Evolutionary conservation across 2,888 invertebrate genomes (phyloP).

Genomic region (Clanis bilineata): DNA sequence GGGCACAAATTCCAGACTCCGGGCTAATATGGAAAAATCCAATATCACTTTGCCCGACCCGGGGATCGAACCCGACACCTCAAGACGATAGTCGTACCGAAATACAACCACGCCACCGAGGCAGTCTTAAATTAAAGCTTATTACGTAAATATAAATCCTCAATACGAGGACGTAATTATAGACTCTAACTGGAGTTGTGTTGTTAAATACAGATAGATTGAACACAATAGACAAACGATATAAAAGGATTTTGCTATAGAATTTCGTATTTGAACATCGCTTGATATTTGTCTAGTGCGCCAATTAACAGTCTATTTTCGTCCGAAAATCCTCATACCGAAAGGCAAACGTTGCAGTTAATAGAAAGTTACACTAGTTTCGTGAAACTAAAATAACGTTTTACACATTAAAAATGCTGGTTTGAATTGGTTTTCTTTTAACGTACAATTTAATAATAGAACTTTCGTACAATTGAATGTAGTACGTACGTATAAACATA

Average conservation of each 20-base stretch:
- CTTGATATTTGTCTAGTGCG: neutral
- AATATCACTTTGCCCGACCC: too few species aligned
- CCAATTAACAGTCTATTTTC: neutral
- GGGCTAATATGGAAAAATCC: too few species aligned
- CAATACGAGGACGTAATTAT: too few species aligned
- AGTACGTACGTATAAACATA: constrained; percentile 2
- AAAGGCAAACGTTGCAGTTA: neutral
- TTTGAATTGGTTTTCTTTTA: neutral
- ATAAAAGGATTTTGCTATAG: neutral
- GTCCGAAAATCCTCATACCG: neutral
- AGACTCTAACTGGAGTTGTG: too few species aligned
- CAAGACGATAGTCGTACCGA: too few species aligned
- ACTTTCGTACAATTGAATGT: neutral
- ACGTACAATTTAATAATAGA: neutral
- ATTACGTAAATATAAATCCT: too few species aligned
- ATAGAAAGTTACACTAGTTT: neutral
- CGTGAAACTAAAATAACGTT: neutral
- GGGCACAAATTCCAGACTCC: too few species aligned
- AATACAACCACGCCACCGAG: too few species aligned
- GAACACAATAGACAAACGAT: neutral
- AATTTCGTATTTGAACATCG: neutral
- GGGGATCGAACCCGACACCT: too few species aligned
- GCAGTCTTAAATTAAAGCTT: too few species aligned
- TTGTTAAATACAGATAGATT: neutral
- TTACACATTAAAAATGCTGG: neutral